Evolutionary conservation across 2,888 invertebrate species (phyloP).

Genomic region (Lagria hirta): DNA sequence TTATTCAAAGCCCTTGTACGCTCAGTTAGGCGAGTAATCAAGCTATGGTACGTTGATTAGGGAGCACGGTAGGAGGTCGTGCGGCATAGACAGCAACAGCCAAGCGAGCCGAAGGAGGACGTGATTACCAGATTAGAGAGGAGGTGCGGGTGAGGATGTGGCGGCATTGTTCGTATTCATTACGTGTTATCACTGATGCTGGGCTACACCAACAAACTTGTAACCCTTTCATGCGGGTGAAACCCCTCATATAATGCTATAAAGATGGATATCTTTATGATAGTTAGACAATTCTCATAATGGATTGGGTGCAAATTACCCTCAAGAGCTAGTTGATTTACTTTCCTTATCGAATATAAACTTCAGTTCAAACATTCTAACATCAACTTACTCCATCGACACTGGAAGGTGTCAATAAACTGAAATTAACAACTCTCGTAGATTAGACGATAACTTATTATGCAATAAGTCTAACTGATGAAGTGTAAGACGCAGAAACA

Average conservation of each 20-base stretch:
- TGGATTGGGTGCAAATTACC: conserved; percentile 32
- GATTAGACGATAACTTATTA: no score
- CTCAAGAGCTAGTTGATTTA: conserved; percentile 25
- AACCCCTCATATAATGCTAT: conserved; percentile 19
- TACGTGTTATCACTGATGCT: conserved; percentile 26
- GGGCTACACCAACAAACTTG: conserved; percentile 25
- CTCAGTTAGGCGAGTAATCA: conserved; percentile 37
- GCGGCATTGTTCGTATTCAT: conserved; percentile 28
- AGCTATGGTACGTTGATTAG: conserved; percentile 37
- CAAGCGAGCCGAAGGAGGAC: conserved; percentile 26
- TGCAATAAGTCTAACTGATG: no score
- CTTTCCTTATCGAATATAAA: no score
- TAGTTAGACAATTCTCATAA: conserved; percentile 29
- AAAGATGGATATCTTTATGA: conserved; percentile 28
- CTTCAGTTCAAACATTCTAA: no score
- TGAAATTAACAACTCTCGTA: no score
- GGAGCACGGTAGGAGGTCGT: conserved; percentile 29
- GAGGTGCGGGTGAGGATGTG: no score
- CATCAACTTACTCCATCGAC: no score
- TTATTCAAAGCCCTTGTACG: conserved; percentile 30
- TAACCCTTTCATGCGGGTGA: conserved; percentile 25
- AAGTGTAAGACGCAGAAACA: no score
- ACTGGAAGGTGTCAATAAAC: no score
- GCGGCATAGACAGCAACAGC: conserved; percentile 23
- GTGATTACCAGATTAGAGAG: conserved; percentile 32